Evolutionary conservation across 2,113 vertebrate species (phyloP).

Genomic region (Probosciger aterrimus): DNA sequence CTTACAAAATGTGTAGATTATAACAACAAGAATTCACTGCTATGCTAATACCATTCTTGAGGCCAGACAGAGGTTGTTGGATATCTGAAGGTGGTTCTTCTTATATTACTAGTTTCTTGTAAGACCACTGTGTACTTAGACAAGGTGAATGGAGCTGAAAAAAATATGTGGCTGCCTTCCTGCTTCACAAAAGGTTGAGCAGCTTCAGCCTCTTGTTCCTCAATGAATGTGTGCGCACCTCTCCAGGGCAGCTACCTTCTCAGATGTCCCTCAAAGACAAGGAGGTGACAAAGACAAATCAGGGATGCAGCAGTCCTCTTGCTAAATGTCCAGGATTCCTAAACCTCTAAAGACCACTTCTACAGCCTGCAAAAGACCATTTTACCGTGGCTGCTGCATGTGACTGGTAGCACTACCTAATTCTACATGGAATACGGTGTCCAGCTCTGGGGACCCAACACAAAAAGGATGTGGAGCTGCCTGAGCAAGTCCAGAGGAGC

Average conservation of each 20-base stretch:
- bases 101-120: background rate
- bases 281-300: background rate
- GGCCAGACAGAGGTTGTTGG: background rate
- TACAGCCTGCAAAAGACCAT: background rate
- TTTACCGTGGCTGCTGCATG: accelerated
- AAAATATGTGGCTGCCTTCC: background rate
- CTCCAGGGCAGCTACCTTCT: background rate
- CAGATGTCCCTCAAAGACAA: background rate
- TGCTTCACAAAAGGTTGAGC: background rate
- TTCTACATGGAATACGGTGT: background rate
- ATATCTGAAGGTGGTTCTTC: background rate
- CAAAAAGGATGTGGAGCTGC: background rate
- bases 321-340: background rate
- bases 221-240: background rate
- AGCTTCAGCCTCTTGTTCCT: background rate
- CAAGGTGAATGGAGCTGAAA: background rate
- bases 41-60: background rate
- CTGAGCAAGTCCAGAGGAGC: background rate
- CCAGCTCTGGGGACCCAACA: background rate
- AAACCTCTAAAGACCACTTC: background rate
- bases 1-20: background rate
- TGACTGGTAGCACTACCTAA: too few species aligned
- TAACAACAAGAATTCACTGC: background rate
- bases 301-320: background rate
- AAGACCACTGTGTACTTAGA: accelerated